Base-by-base conservation (phyloP, 2,888 invertebrate species). In the Mermis nigrescens region DNA sequence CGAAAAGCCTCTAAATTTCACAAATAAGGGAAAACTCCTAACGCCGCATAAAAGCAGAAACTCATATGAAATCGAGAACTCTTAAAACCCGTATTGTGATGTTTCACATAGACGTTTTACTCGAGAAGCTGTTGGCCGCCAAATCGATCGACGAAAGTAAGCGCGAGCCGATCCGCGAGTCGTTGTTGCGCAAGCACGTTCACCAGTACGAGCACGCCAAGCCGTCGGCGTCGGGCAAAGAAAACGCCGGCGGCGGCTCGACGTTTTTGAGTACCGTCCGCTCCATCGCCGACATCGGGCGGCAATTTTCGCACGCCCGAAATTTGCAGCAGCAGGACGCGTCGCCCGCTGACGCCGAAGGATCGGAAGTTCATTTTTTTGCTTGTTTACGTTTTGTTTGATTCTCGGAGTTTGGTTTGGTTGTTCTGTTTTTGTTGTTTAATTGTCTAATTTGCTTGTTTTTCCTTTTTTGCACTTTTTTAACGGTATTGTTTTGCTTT, bases 241-340 rank as follows among this genome's bases (percentile, higher is more conserved):
- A 57, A 3, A n/a, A 7, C 54, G 12, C 27, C 28, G 4, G 24
- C 45, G 26, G 38, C 29, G 54, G 54, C 15, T 31, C 28, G 31
- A 29, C 84, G 29, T 80, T 85, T 64, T 78, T 92, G 63, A 89
- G 88, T 31, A 82, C 90, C 58, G 91, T 91, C 65, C 79, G 95
- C 62, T 92, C 92, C 4, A 78, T 95, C 67, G 90, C 94, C 27
- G 95, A 98, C 73, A 95, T 95, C 69, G 91, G 91, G 65, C 81
- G 84, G 64, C 91, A 89, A 75, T 87, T 91, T 75, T 92, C 92
- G 57, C 85, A 90, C 19, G 85, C 86, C 64, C 89, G 87, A 82
- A 90, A 90, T 57, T 64, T 71, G 22, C 64, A 64, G 48, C 67
- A 67, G 46, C 63, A 65, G 4, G 31, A 27, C 7, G 54, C 57